Evolutionary conservation across 2,113 vertebrate species (phyloP).

Genomic region (Phaethon lepturus): DNA sequence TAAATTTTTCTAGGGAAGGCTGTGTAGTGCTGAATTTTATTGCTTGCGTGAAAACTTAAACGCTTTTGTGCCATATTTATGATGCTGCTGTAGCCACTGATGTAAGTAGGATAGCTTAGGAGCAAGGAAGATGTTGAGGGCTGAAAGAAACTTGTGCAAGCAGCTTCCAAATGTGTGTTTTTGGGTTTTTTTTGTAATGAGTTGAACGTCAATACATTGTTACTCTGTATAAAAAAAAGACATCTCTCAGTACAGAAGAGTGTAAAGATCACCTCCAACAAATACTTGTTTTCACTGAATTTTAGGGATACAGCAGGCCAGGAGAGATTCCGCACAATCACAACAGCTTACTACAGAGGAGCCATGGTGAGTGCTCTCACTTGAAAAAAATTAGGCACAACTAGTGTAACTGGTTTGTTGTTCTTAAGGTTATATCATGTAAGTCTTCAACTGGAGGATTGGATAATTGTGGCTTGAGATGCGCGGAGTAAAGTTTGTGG

Average conservation of each 20-base stretch:
- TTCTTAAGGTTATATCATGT: neutral
- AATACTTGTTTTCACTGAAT: constrained; percentile 3
- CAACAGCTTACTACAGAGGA: constrained; percentile 92
- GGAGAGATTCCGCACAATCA: constrained; percentile 93
- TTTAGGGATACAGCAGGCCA: constrained; percentile 91
- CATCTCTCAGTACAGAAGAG: neutral
- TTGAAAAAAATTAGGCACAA: neutral
- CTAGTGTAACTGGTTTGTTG: constrained; percentile 3
- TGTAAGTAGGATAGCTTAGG: neutral
- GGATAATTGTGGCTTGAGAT: neutral
- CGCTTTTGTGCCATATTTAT: neutral
- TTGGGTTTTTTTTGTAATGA: neutral
- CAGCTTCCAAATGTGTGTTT: neutral
- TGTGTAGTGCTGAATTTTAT: neutral
- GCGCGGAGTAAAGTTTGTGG: neutral
- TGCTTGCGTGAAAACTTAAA: neutral
- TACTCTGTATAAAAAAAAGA: neutral
- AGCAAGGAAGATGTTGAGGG: neutral
- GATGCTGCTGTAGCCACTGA: neutral
- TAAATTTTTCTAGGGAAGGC: neutral
- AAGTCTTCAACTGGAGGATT: neutral
- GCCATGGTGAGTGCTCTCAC: constrained; percentile 85
- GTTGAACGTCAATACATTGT: neutral
- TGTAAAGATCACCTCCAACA: neutral
- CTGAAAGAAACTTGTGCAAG: neutral